Evolutionary conservation across 2,113 vertebrate genomes (phyloP), one percentile per base, ranked within the genome.

Genomic region (Turnix velox): DNA sequence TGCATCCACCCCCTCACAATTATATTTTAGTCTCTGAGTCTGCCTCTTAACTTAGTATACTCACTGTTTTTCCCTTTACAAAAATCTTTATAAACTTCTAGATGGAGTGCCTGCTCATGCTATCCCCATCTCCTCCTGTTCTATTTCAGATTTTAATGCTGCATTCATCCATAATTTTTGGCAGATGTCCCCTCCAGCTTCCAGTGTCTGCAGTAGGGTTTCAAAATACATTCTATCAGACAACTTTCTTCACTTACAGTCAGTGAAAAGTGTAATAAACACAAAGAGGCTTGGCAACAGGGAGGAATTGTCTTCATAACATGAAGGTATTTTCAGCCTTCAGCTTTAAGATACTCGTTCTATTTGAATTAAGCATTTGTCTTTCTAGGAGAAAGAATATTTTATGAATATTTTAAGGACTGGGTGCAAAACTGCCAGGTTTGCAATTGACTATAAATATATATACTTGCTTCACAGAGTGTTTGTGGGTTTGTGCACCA

Each of bases 1-100:
- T 72, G 17, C 7, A 2, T 79, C 87, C n/a, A 3, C 84, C 65
- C 48, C 58, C 84, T 61, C 74, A 57, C 39, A 61, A 45, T 62
- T 75, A 5, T 57, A 85, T 85, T 94, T 94, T 89, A 85, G 54
- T 82, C 52, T 72, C 58, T 37, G n/a, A 91, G 58, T 42, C 37
- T 81, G 85, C 48, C 48, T 76, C 28, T n/a, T 55, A 71, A 81
- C 35, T 55, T 61, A 63, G 12, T 39, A 54, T 9, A 10, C 25
- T 76, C 58, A 35, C 31, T 57, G 39, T 42, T 43, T 12, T 74
- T 78, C 52, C 51, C 17, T 87, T 92, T 14, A 84, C 12, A 76
- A 87, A 88, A 89, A 84, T 19, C 40, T 74, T 84, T 14, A 75
- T 18, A 20, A 84, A 76, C 33, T 82, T 82, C 40, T 75, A 40